Percentiles rank a stretch among this genome's conserved stretches.
Evolutionary conservation across 2,797 vertebrate species (phyloP).

Genomic region (Scomberomorus guttatus): DNA sequence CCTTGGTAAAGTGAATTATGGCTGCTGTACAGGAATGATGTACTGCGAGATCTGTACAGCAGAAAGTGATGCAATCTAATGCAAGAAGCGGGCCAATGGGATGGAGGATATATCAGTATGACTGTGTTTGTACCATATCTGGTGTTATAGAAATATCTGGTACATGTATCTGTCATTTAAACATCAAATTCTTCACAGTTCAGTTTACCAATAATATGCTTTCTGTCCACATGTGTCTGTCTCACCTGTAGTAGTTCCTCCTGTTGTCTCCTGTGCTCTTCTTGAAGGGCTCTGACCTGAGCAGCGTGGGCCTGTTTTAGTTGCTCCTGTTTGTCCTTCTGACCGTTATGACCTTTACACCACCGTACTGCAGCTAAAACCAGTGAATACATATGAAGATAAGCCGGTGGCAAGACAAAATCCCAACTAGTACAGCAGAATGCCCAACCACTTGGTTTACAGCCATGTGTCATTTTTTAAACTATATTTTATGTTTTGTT

Average conservation of each 20-base stretch:
- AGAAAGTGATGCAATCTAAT: conserved; percentile 74
- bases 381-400: conserved; percentile 16
- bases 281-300: conserved; percentile 75
- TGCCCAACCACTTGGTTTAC: neutral
- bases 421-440: neutral
- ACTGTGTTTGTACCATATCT: conserved; percentile 19
- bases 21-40: conserved; percentile 55
- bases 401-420: neutral
- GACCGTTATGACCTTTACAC: conserved; percentile 18
- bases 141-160: conserved; percentile 34
- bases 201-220: neutral
- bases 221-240: neutral
- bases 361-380: conserved; percentile 37
- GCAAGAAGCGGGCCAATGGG: conserved; percentile 63
- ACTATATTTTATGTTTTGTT: neutral
- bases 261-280: conserved; percentile 77
- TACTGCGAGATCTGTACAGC: conserved; percentile 60
- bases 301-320: conserved; percentile 67
- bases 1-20: conserved; percentile 57
- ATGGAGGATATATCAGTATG: conserved; percentile 32
- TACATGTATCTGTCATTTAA: neutral
- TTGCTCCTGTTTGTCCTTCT: conserved; percentile 58
- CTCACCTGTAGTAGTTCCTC: conserved; percentile 82
- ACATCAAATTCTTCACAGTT: neutral
- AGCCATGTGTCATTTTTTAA: neutral